Conservation (phyloP, 2,888 invertebrate species). For the Sarcophaga rosellei region DNA sequence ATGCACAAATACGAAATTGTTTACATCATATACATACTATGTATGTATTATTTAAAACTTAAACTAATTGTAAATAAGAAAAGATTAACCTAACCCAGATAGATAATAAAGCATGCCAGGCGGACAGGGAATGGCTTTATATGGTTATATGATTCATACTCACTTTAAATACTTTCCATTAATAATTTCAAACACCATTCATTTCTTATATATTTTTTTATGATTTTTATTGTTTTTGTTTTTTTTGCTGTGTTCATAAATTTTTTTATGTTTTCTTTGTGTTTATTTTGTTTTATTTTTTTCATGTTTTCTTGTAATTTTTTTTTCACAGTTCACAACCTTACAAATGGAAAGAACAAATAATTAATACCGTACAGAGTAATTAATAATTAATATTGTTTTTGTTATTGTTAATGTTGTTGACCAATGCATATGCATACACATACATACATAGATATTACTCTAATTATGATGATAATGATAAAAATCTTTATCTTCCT, state of each 20-base stretch:
- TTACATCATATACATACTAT: no score
- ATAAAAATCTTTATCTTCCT: neutral
- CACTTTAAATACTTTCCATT: no score
- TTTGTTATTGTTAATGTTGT: conserved; percentile 64
- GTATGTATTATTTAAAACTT: no score
- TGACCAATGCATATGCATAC: conserved; percentile 33
- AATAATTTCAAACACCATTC: no score
- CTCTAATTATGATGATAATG: no score
- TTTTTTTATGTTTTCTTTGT: conserved; percentile 72
- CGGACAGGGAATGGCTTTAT: no score
- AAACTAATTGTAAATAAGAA: no score
- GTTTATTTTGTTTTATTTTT: conserved; percentile 72
- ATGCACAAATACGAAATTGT: no score
- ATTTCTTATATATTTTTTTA: neutral
- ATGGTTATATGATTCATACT: no score
- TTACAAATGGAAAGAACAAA: conserved; percentile 80
- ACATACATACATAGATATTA: no score
- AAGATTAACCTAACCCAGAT: no score
- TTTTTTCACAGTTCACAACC: conserved; percentile 82
- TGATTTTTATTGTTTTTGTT: neutral
- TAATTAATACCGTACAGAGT: conserved; percentile 23
- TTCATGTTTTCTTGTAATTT: conserved; percentile 75
- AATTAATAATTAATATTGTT: conserved; percentile 11
- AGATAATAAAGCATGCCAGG: no score
- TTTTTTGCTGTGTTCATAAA: conserved; percentile 72